Evolutionary conservation across 2,888 invertebrate species (phyloP).

Genomic region (Leucozona laternaria): DNA sequence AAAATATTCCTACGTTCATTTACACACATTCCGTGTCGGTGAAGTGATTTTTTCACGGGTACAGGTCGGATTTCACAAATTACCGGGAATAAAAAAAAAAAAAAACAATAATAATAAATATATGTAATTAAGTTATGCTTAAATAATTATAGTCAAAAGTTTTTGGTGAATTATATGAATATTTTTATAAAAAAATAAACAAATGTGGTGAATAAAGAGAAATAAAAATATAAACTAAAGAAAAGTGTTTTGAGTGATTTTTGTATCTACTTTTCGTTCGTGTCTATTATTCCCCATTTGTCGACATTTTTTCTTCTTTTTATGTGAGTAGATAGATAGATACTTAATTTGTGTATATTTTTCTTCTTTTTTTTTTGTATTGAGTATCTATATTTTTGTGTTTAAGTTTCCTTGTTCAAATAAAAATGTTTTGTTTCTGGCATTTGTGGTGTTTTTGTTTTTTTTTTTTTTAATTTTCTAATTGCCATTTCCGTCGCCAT

Average conservation of each 20-base stretch:
- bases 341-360: constrained; percentile 54
- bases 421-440: constrained; percentile 14
- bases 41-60: constrained; percentile 75
- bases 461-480: constrained; percentile 28
- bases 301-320: constrained; percentile 62
- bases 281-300: constrained; percentile 49
- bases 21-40: constrained; percentile 75
- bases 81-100: constrained; percentile 62
- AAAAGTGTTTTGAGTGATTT: constrained; percentile 58
- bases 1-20: constrained; percentile 76
- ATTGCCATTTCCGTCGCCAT: constrained; percentile 58
- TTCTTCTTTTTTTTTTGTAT: constrained; percentile 27
- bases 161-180: constrained; percentile 28
- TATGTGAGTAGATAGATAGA: constrained; percentile 74
- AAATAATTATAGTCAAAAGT: constrained; percentile 36
- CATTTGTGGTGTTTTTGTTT: constrained; percentile 32
- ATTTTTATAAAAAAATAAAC: constrained; percentile 55
- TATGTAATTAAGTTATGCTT: constrained; percentile 58
- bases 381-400: background rate
- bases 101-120: constrained; percentile 29
- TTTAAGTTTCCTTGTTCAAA: constrained; percentile 16
- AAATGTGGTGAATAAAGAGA: constrained; percentile 48
- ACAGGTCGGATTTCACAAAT: constrained; percentile 64
- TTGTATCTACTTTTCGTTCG: constrained; percentile 37
- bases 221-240: constrained; percentile 30